These are phyloP conservation scores for Petrosia ficiformis DNA, from an alignment of 37 sponge, comb jelly and placozoan genomes.

Conservation along the genomic window DNA sequence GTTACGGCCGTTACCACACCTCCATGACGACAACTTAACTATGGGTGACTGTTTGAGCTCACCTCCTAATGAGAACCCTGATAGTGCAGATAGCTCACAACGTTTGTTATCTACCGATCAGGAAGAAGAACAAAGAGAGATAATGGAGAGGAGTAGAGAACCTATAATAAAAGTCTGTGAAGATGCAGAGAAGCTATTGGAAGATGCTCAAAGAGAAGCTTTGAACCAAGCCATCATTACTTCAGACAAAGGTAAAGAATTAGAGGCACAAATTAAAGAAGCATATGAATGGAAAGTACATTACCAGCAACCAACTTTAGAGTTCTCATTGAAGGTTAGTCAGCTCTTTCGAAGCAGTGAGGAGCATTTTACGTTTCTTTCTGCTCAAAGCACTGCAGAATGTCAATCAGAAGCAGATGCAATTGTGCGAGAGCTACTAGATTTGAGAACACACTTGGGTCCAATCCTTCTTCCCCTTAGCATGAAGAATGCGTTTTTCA, in stretches of 20 bases:
- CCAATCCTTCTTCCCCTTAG: conserved; percentile 40
- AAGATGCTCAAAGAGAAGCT: not conserved
- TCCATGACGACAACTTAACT: no score
- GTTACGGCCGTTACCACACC: no score
- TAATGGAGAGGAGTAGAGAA: no score
- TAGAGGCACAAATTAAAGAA: not conserved
- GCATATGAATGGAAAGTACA: not conserved
- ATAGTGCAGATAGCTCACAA: no score
- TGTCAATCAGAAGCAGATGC: conserved; percentile 39
- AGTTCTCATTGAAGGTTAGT: not conserved
- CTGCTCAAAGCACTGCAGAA: conserved; percentile 35
- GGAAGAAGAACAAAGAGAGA: not conserved
- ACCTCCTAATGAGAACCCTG: no score
- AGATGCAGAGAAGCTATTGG: not conserved
- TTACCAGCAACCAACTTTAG: not conserved
- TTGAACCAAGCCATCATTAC: not conserved
- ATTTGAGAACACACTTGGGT: conserved; percentile 50
- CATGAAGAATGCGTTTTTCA: conserved; percentile 59
- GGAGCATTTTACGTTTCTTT: conserved; percentile 34
- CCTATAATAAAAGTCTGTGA: no score
- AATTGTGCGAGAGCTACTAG: conserved; percentile 48
- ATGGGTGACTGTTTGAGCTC: no score
- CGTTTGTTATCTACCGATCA: not conserved
- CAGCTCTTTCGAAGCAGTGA: not conserved
- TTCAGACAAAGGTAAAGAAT: not conserved